Evolutionary conservation across 2,888 invertebrate genomes (phyloP).

Genomic region (Melolontha melolontha): DNA sequence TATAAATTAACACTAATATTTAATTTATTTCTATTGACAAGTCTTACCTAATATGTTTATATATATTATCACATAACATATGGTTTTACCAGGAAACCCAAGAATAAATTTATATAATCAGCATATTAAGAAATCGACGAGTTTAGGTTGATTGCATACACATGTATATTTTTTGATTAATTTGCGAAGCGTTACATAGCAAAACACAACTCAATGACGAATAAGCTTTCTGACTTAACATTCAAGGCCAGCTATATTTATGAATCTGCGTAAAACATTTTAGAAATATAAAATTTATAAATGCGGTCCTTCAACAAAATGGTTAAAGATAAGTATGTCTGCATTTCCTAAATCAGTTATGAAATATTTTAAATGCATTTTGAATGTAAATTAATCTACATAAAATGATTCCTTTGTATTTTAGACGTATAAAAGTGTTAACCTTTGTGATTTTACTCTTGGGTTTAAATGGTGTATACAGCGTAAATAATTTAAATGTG

Average conservation of each 20-base stretch:
- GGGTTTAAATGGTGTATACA: conserved; percentile 19
- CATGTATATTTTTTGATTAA: background rate
- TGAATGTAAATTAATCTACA: background rate
- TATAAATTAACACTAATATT: too few relatives aligned
- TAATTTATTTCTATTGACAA: too few relatives aligned
- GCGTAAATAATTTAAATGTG: conserved; percentile 16
- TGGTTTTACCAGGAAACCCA: too few relatives aligned
- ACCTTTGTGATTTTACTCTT: conserved; percentile 33
- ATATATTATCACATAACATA: too few relatives aligned
- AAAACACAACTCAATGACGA: conserved; percentile 6
- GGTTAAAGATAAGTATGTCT: conserved; percentile 39
- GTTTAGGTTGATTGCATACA: too few relatives aligned
- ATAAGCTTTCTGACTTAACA: conserved; percentile 9
- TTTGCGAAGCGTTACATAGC: background rate
- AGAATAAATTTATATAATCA: too few relatives aligned
- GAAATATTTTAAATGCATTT: conserved; percentile 17
- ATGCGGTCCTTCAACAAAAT: conserved; percentile 37
- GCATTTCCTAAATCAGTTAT: background rate
- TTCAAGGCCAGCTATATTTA: conserved; percentile 30
- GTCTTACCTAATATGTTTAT: too few relatives aligned
- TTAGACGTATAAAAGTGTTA: conserved; percentile 33
- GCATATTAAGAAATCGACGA: too few relatives aligned
- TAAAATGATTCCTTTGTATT: conserved; percentile 8
- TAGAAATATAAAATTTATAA: conserved; percentile 12
- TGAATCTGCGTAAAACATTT: conserved; percentile 6